Percentiles rank a stretch among this genome's conserved stretches.
Evolutionary conservation across 2,888 invertebrate species (phyloP).

Genomic region (Ashinkailepas kermadecensis): DNA sequence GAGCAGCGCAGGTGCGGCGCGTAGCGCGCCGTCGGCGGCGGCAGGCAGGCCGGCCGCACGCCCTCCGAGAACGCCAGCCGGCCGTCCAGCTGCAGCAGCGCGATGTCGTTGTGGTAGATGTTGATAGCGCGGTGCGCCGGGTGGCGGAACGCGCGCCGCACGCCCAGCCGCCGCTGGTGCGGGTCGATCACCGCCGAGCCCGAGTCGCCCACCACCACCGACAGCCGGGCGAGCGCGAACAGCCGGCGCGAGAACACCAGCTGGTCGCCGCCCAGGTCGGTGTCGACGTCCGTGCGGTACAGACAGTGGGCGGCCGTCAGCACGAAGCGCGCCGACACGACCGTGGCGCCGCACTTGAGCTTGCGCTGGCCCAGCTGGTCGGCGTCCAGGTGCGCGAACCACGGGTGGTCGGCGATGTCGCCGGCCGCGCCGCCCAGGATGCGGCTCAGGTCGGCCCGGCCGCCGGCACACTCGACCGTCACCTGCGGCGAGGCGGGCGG

Average conservation of each 20-base stretch:
- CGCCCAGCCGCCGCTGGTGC: constrained; percentile 6
- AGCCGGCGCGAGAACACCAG: constrained; percentile 10
- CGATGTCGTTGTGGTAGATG: constrained; percentile 22
- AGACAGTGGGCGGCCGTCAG: constrained; percentile 20
- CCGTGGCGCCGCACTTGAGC: constrained; percentile 21
- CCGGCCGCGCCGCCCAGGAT: constrained; percentile 13
- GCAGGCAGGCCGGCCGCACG: constrained; percentile 68
- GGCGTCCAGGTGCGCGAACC: constrained; percentile 20
- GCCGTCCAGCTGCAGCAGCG: constrained; percentile 14
- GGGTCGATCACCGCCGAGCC: constrained; percentile 12
- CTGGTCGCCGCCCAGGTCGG: not conserved
- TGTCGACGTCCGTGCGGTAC: constrained; percentile 12
- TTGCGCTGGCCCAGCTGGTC: constrained; percentile 4
- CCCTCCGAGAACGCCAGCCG: constrained; percentile 49
- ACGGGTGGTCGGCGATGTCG: not conserved
- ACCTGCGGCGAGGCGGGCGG: not conserved
- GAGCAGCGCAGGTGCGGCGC: constrained; percentile 57
- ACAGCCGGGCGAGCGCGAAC: not conserved
- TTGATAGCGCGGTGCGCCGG: constrained; percentile 18
- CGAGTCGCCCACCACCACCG: constrained; percentile 22
- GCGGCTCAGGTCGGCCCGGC: not conserved
- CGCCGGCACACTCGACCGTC: not conserved
- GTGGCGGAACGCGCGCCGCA: constrained; percentile 3
- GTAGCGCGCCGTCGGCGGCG: constrained; percentile 50
- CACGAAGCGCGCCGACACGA: constrained; percentile 3